Evolutionary conservation across 2,113 vertebrate genomes (phyloP), one percentile per base, ranked within the genome.

Genomic region (Phalacrocorax pelagicus): DNA sequence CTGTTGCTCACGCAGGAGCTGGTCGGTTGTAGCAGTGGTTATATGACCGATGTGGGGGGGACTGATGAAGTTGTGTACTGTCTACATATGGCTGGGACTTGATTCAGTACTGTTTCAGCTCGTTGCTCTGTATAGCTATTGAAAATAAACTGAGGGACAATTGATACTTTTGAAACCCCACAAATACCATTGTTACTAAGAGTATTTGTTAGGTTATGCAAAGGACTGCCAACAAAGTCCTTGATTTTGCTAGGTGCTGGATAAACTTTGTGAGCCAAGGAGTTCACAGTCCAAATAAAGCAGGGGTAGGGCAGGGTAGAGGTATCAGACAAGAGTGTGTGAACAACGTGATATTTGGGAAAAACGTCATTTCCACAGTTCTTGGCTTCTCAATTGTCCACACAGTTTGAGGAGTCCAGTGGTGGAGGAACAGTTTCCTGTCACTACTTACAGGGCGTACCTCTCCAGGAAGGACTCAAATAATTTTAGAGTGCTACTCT

Each of bases 291-390:
- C 67, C 92, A 95, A 94, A 91, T 73, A 94, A 86, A 94, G 92
- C 86, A 83, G 42, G 22, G 47, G 7, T 54, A 32, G 84, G 94
- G 93, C 0, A 30, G 61, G 34, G 83, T 87, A 67, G 70, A 67
- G 65, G 55, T 91, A 47, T 91, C 52, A 42, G 83, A 71, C 84
- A 91, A 79, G 91, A 91, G 87, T 94, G 81, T 95, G 91, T 79
- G 93, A 96, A 94, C 92, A 80, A 42, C 6, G 11, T 96, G 95
- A 38, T 97, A 94, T 96, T 96, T 96, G 74, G 69, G 65, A 94
- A 92, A 91, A 95, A 95, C 75, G 65, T 89, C 8, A 94, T 95
- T 97, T 95, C 94, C 96, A 94, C 65, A 55, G 73, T 63, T 96
- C 93, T 84, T 96, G 96, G 96, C 94, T 91, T 89, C 38, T 38